These are phyloP conservation scores for Bagarius yarrelli DNA, from an alignment of 2,113 vertebrate genomes.

Conservation along the genomic window DNA sequence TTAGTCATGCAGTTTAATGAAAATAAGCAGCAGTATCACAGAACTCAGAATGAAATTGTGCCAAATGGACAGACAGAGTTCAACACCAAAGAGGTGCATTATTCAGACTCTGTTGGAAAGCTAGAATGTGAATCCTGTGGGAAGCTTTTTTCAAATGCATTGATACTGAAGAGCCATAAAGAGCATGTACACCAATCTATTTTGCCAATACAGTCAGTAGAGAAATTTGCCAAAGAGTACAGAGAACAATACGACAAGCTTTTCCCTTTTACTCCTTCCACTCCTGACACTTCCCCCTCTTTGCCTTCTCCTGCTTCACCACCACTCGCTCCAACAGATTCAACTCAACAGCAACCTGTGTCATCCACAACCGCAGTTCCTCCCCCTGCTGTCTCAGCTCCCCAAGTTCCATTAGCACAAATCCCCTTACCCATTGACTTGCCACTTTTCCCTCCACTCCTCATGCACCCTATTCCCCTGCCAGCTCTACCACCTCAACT, in stretches of 20 bases:
- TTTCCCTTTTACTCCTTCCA: slow-evolving; percentile 81
- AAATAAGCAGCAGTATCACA: slow-evolving; percentile 90
- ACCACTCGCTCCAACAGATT: slow-evolving; percentile 56
- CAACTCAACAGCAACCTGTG: slow-evolving; percentile 69
- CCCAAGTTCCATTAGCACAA: slow-evolving; percentile 81
- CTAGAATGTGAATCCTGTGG: slow-evolving; percentile 80
- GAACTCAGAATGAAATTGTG: slow-evolving; percentile 68
- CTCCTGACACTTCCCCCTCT: slow-evolving; percentile 63
- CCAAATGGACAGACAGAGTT: slow-evolving; percentile 46
- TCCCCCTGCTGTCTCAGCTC: slow-evolving; percentile 62
- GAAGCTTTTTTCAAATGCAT: slow-evolving; percentile 92
- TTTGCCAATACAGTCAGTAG: slow-evolving; percentile 87
- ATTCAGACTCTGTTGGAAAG: slow-evolving; percentile 72
- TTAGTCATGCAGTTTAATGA: slow-evolving; percentile 95
- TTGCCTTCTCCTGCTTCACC: slow-evolving; percentile 62
- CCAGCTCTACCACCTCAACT: slow-evolving; percentile 81
- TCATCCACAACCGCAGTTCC: slow-evolving; percentile 73
- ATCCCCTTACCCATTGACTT: slow-evolving; percentile 90
- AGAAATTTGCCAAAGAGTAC: slow-evolving; percentile 93
- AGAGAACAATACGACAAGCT: slow-evolving; percentile 91
- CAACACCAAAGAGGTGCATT: slow-evolving; percentile 66
- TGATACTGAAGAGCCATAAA: slow-evolving; percentile 97
- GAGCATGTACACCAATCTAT: slow-evolving; percentile 92
- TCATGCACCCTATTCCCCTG: slow-evolving; percentile 92
- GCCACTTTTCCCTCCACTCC: slow-evolving; percentile 86